Base-by-base conservation (phyloP, 2,113 vertebrate genomes). In the Pelecanus crispus region DNA sequence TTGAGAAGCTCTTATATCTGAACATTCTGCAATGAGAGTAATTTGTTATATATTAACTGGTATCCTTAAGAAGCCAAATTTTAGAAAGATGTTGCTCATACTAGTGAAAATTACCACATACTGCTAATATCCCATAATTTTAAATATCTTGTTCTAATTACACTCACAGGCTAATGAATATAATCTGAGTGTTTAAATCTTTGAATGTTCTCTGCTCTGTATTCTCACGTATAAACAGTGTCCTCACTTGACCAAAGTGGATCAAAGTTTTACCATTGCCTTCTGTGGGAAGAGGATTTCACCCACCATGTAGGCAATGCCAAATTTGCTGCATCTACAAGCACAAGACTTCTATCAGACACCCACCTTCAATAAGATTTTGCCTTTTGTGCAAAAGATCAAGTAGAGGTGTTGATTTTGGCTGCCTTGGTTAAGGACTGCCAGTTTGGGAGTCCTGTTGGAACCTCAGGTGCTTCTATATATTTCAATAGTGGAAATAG, bases 11-110 rank as follows among this genome's bases (percentile, higher is more conserved):
- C 95, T 97, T 96, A 75, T 82, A 84, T 93, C 81, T 65, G 73
- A 94, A 90, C 59, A 70, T 90, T 95, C 53, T 93, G 72, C 62
- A 59, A 53, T 52, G 72, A 90, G 55, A 95, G 78, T 86, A 86
- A 87, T 95, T 92, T 81, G 86, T 96, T 93, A 95, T 91, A 70
- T 92, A 97, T 97, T 97, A 97, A 97, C 94, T 94, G 78, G 47
- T 95, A 97, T 85, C 89, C 90, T 72, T 80, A 92, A 94, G 83
- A 96, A 94, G 67, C 49, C 13, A 45, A 72, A 92, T 79, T 97
- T 96, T 92, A 90, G 71, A 94, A 85, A 95, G 65, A 22, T 67
- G 59, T 78, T 88, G 50, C 29, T 96, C 82, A 81, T 77, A 25
- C 45, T 58, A 68, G 62, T 9, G 75, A 88, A 91, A 71, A 11